A percentile compares a stretch with the other conserved stretches of the same genome.
These are phyloP conservation scores for Lycocerus yunnanus DNA, from an alignment of 2,888 invertebrate genomes.

Conservation along the genomic window DNA sequence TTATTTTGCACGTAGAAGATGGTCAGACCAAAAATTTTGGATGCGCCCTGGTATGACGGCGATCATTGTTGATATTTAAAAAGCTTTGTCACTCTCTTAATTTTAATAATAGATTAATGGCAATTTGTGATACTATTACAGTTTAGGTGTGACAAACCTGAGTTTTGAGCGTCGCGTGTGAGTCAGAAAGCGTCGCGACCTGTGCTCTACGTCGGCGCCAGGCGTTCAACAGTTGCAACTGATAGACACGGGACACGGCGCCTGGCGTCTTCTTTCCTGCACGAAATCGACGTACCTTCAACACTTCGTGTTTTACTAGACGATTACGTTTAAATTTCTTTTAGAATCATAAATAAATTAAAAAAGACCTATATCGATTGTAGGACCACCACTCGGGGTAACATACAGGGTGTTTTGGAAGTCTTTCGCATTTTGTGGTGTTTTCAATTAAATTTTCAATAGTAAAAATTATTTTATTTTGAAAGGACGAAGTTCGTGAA, in stretches of 20 bases:
- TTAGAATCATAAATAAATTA: background rate
- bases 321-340: background rate
- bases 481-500: background rate
- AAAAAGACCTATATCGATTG: background rate
- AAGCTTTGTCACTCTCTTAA: background rate
- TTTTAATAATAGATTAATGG: conserved; percentile 3
- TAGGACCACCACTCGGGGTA: background rate
- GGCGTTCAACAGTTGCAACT: conserved; percentile 39
- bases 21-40: background rate
- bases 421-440: background rate
- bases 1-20: too few relatives aligned
- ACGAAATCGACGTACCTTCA: conserved; percentile 28
- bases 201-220: conserved; percentile 39
- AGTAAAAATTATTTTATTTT: background rate
- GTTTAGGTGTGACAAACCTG: conserved; percentile 33
- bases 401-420: background rate
- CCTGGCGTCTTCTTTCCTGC: conserved; percentile 32
- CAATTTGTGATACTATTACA: background rate
- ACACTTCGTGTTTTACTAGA: background rate
- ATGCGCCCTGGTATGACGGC: background rate
- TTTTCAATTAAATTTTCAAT: too few relatives aligned
- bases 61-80: background rate
- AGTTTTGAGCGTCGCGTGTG: conserved; percentile 35
- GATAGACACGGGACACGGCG: conserved; percentile 41
- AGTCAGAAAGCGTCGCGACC: conserved; percentile 41